These are phyloP conservation scores for Rhabdomys dilectus DNA, from an alignment of 2,113 vertebrate genomes.

Conservation along the genomic window DNA sequence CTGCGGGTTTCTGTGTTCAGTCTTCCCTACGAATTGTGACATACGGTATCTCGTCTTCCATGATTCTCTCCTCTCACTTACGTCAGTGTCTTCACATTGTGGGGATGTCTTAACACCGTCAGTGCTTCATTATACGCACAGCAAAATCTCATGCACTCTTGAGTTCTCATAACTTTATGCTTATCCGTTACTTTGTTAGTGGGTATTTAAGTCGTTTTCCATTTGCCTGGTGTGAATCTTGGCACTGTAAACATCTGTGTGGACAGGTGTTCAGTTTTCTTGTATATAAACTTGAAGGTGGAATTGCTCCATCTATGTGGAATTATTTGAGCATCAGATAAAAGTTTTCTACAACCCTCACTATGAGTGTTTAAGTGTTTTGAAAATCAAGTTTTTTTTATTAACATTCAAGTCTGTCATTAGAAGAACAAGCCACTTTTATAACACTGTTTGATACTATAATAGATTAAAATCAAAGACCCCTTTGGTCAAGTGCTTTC, in stretches of 20 bases:
- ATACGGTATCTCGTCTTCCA: background rate
- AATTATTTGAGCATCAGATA: background rate
- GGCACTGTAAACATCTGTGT: background rate
- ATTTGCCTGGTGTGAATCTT: background rate
- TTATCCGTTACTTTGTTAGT: background rate
- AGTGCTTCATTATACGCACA: background rate
- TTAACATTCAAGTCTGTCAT: slow-evolving; percentile 6
- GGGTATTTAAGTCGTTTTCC: background rate
- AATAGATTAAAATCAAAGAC: background rate
- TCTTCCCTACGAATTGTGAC: background rate
- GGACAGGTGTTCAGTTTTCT: background rate
- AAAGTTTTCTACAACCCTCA: background rate
- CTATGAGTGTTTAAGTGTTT: background rate
- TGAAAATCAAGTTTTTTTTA: background rate
- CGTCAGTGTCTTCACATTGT: background rate
- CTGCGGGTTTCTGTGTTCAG: background rate
- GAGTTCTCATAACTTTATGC: background rate
- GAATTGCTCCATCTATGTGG: background rate
- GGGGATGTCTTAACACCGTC: background rate
- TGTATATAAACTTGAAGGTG: background rate
- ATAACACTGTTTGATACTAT: slow-evolving; percentile 2
- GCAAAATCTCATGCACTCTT: background rate
- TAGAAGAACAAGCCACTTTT: background rate
- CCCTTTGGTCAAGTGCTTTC: background rate
- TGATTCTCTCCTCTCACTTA: background rate